phyloP scores from a whole-genome alignment of 1,140 invertebrate species.

The Trypoxylus dichotomus region DNA sequence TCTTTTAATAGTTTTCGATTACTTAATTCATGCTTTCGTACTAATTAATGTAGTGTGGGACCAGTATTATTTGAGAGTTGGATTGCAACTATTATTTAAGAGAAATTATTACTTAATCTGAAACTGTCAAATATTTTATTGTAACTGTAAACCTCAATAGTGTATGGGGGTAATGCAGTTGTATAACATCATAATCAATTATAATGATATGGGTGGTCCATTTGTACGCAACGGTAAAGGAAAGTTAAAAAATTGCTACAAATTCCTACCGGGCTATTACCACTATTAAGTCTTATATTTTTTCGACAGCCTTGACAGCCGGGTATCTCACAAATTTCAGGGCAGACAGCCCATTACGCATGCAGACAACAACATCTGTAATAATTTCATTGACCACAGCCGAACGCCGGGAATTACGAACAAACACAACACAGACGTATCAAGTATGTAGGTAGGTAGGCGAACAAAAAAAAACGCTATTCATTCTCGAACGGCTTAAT shows the following conservation, averaged over 20 bases:
- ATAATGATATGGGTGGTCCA: not conserved
- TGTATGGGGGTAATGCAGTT: too few species aligned
- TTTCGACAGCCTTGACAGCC: conserved; percentile 18
- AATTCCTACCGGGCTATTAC: conserved; percentile 6
- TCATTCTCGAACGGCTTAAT: not conserved
- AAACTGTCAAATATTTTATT: too few species aligned
- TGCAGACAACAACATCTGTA: conserved; percentile 10
- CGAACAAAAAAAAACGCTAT: not conserved
- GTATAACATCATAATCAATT: too few species aligned
- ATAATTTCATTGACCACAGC: conserved; percentile 15
- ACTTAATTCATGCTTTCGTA: too few species aligned
- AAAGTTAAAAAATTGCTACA: conserved; percentile 9
- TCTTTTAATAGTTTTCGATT: too few species aligned
- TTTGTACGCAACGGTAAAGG: not conserved
- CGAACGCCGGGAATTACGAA: conserved; percentile 5
- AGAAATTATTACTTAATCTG: too few species aligned
- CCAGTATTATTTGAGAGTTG: too few species aligned
- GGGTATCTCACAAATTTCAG: conserved; percentile 25
- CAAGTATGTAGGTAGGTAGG: not conserved
- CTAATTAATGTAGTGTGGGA: too few species aligned
- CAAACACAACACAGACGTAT: not conserved
- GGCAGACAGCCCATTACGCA: conserved; percentile 22
- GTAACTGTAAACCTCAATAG: too few species aligned
- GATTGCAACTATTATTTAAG: too few species aligned
- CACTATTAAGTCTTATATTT: conserved; percentile 23